A percentile compares a stretch with the other conserved stretches of the same genome.
These are phyloP conservation scores for Plodia interpunctella DNA, from an alignment of 1,140 invertebrate species.

Conservation along the genomic window DNA sequence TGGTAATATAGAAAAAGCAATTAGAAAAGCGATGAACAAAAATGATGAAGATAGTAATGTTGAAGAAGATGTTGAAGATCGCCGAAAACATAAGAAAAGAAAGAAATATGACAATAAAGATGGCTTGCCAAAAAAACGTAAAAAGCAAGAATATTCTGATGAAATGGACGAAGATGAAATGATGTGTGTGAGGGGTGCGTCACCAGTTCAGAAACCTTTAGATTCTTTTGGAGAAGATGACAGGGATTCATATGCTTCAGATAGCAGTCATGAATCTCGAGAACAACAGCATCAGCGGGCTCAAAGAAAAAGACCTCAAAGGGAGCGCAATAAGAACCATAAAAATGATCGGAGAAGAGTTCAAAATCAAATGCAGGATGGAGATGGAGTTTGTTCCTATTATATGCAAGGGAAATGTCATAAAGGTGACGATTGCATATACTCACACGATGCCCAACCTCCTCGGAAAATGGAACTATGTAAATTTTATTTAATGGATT, in stretches of 20 bases:
- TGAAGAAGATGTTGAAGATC: conserved; percentile 72
- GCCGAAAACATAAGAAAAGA: conserved; percentile 72
- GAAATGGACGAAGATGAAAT: conserved; percentile 87
- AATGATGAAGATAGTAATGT: conserved; percentile 76
- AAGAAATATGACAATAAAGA: conserved; percentile 72
- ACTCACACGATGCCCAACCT: conserved; percentile 90
- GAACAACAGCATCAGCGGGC: conserved; percentile 48
- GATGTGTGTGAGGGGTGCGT: conserved; percentile 86
- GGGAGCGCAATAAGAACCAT: conserved; percentile 61
- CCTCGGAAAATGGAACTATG: conserved; percentile 95
- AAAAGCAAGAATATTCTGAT: conserved; percentile 77
- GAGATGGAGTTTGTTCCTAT: conserved; percentile 85
- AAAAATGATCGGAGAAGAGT: conserved; percentile 61
- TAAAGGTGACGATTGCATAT: conserved; percentile 85
- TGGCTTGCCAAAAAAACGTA: conserved; percentile 63
- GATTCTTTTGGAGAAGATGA: conserved; percentile 58
- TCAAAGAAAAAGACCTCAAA: conserved; percentile 57
- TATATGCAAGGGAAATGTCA: conserved; percentile 94
- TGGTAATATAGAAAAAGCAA: conserved; percentile 85
- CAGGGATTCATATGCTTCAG: conserved; percentile 76
- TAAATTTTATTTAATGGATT: conserved; percentile 97
- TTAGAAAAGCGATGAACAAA: conserved; percentile 81
- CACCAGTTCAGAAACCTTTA: conserved; percentile 72
- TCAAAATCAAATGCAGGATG: conserved; percentile 78
- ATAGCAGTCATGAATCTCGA: conserved; percentile 75